phyloP scores from a whole-genome alignment of 2,888 invertebrate genomes.

The Epinotia nisella region DNA sequence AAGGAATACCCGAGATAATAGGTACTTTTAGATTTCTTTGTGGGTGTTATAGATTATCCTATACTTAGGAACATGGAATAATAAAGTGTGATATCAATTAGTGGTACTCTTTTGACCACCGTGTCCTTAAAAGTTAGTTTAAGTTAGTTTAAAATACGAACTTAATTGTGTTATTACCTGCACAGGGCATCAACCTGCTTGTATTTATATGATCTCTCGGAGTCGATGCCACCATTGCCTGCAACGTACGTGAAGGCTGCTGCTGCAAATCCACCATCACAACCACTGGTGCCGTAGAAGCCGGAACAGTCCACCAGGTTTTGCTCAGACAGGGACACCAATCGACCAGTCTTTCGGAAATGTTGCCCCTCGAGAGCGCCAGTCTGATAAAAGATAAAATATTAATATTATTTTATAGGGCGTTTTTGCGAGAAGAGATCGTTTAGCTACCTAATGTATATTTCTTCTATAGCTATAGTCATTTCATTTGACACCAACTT shows the following conservation, averaged over 20 bases:
- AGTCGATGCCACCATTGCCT: constrained; percentile 94
- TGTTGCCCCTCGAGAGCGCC: constrained; percentile 96
- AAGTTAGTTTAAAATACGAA: too few species aligned
- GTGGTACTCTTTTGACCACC: too few species aligned
- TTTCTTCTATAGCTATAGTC: too few species aligned
- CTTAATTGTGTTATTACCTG: constrained; percentile 64
- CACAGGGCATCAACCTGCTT: constrained; percentile 90
- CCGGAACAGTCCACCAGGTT: constrained; percentile 95
- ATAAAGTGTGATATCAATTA: too few species aligned
- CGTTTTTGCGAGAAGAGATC: too few species aligned
- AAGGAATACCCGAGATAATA: too few species aligned
- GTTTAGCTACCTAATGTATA: too few species aligned
- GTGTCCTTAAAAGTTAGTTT: too few species aligned
- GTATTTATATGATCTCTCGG: constrained; percentile 94
- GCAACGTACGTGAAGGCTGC: constrained; percentile 93
- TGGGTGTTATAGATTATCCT: too few species aligned
- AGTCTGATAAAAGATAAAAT: constrained; percentile 83
- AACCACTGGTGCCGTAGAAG: constrained; percentile 94
- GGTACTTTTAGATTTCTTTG: too few species aligned
- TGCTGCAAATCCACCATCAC: constrained; percentile 92
- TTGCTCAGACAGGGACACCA: constrained; percentile 95
- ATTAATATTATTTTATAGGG: background rate
- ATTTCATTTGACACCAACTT: too few species aligned
- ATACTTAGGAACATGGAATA: too few species aligned
- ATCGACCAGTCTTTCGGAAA: constrained; percentile 89